A percentile compares a stretch with the other conserved stretches of the same genome.
Conservation (phyloP, 2,113 vertebrate species). For the Dendrocopos noguchii region DNA sequence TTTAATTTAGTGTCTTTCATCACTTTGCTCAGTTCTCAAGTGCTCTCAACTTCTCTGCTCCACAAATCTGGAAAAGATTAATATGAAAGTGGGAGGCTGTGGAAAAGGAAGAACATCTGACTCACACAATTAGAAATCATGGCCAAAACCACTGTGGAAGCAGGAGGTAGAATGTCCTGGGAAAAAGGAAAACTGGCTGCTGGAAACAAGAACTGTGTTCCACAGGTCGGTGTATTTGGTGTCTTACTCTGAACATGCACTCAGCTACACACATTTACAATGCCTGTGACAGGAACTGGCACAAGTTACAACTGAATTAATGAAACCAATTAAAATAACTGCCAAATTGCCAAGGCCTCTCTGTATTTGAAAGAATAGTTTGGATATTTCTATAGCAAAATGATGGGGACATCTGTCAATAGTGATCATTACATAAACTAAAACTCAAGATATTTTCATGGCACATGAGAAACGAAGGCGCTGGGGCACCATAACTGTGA, state of each 20-base stretch:
- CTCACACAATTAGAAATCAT: neutral
- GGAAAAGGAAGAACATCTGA: constrained; percentile 64
- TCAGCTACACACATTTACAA: neutral
- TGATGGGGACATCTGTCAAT: neutral
- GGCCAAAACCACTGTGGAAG: constrained; percentile 46
- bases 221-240: neutral
- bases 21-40: neutral
- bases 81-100: constrained; percentile 48
- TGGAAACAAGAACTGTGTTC: constrained; percentile 4
- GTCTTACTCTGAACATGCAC: neutral
- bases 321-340: neutral
- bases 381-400: neutral
- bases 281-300: neutral
- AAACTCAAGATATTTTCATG: neutral
- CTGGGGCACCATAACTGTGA: neutral
- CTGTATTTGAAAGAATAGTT: neutral
- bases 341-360: neutral
- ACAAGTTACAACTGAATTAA: neutral
- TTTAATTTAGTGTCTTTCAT: neutral
- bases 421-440: neutral
- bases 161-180: constrained; percentile 45
- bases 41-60: neutral
- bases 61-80: constrained; percentile 41
- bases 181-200: constrained; percentile 7
- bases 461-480: neutral